Base-by-base conservation (phyloP, 2,888 invertebrate species). In the Agonopterix heracliana region DNA sequence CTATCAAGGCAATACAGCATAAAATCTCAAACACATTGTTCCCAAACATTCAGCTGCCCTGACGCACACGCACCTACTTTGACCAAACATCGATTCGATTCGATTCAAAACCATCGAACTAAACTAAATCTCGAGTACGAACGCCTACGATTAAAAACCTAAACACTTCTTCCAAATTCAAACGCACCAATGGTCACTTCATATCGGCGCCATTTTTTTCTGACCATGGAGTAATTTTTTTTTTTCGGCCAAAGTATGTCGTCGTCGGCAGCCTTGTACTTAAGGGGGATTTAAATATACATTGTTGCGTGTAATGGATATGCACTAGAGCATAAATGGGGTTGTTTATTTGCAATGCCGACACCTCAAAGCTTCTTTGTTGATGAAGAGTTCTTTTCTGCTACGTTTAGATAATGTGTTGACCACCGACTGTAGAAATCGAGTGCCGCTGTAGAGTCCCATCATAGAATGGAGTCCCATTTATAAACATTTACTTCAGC, bases 251-350 rank as follows among this genome's bases (percentile, higher is more conserved):
- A 50, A 60, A 46, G 64, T 60, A 54, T 26, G 26, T 65, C 60
- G 57, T 56, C 52, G 63, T 60, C 71, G 67, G 67, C 71, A 60
- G 67, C 68, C 66, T 63, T 59, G 66, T 64, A 71, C 64, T 70
- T 68, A 72, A 66, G 49, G 59, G 64, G 75, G 80, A 74, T 81
- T 71, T 78, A 71, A 72, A 64, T 61, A 59, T 66, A 68, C 11
- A 81, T 78, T 72, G 76, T 68, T 67, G 59, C 61, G 53, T 82
- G 86, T 83, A 86, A 86, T 83, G 76, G 86, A 86, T 86, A 85
- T 82, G 81, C 85, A 86, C 73, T 78, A 81, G 84, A 81, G 81
- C 86, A 82, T 79, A 82, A 78, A 81, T 75, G 59, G 69, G 62
- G 64, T 53, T 56, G 73, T 77, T 78, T 80, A 77, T 73, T 71